These are phyloP conservation scores for Marmota monax DNA, from an alignment of 2,113 vertebrate genomes.

Conservation along the genomic window DNA sequence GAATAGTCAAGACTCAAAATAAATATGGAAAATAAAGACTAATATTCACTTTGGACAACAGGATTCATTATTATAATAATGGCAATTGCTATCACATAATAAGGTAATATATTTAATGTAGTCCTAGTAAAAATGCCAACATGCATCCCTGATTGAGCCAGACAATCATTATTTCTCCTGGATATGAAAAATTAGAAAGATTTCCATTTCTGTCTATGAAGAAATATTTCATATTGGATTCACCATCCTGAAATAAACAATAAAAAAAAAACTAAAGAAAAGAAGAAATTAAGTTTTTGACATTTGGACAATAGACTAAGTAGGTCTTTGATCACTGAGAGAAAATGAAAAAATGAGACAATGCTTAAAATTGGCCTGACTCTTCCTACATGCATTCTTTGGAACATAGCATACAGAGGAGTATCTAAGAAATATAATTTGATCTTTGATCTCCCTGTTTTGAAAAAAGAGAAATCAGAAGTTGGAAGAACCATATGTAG, in stretches of 20 bases:
- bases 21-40: not conserved
- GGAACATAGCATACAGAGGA: not conserved
- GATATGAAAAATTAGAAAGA: not conserved
- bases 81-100: not conserved
- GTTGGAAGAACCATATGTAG: not conserved
- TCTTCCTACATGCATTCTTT: not conserved
- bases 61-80: not conserved
- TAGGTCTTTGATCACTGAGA: not conserved
- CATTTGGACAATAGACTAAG: not conserved
- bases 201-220: not conserved
- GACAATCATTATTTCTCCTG: not conserved
- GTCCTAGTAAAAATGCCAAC: not conserved
- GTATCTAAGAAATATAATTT: not conserved
- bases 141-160: not conserved
- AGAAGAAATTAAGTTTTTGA: not conserved
- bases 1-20: not conserved
- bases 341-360: not conserved
- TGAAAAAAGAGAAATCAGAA: not conserved
- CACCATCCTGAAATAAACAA: not conserved
- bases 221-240: not conserved
- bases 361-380: not conserved
- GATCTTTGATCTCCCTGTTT: not conserved
- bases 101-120: not conserved
- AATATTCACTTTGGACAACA: not conserved
- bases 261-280: not conserved